Evolutionary conservation across 2,797 vertebrate species (phyloP).

Genomic region (Morelia viridis): DNA sequence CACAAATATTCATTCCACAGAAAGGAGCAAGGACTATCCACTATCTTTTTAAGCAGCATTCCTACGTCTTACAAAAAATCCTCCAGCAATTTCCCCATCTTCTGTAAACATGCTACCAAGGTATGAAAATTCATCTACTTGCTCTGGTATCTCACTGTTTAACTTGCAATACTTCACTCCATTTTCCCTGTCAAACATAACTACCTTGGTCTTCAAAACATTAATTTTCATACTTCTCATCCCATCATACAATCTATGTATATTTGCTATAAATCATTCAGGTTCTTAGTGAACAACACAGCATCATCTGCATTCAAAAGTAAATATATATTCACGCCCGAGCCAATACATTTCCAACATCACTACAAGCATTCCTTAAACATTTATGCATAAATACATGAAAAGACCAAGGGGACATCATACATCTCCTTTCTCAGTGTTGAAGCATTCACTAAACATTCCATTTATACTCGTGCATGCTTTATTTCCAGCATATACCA

Average conservation of each 20-base stretch:
- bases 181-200: background rate
- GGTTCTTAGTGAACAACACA: background rate
- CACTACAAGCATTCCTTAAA: background rate
- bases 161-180: background rate
- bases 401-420: background rate
- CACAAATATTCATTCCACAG: background rate
- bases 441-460: background rate
- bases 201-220: background rate
- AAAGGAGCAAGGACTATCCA: background rate
- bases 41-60: background rate
- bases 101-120: background rate
- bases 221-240: background rate
- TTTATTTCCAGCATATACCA: background rate
- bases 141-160: background rate
- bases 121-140: background rate
- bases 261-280: background rate
- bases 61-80: background rate
- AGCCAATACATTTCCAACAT: background rate
- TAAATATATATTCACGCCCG: background rate
- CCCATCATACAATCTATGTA: background rate
- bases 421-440: background rate
- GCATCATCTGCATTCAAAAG: background rate
- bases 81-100: background rate
- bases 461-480: background rate
- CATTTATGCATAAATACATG: background rate